A percentile compares a stretch with the other conserved stretches of the same genome.
Conservation (phyloP, 2,888 invertebrate species). For the Creontiades dilutus region DNA sequence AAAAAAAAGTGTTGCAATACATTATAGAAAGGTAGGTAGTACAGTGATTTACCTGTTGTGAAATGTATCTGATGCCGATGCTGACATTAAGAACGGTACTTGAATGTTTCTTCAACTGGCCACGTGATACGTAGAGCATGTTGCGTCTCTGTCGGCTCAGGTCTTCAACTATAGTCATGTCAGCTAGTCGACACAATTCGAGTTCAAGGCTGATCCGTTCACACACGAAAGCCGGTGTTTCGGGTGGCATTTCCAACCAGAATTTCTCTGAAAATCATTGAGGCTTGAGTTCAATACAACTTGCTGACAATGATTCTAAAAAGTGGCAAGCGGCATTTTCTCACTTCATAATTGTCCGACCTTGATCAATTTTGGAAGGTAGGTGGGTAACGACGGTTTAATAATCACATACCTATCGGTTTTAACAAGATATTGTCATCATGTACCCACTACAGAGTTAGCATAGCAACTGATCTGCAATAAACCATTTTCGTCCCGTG, state of each 20-base stretch:
- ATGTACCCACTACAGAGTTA: too few species aligned
- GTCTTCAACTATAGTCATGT: slow-evolving; percentile 92
- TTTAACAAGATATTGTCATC: too few species aligned
- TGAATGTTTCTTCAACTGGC: slow-evolving; percentile 93
- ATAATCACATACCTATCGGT: too few species aligned
- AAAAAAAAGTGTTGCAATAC: background rate
- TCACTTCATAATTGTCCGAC: too few species aligned
- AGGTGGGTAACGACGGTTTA: too few species aligned
- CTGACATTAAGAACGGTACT: slow-evolving; percentile 95
- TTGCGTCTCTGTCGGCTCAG: slow-evolving; percentile 86
- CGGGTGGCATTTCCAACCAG: slow-evolving; percentile 83
- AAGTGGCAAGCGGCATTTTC: too few species aligned
- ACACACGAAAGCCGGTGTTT: slow-evolving; percentile 94
- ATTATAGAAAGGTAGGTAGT: background rate
- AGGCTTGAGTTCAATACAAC: too few species aligned
- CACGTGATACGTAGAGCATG: slow-evolving; percentile 91
- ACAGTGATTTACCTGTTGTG: slow-evolving; percentile 86
- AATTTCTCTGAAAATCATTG: slow-evolving; percentile 78
- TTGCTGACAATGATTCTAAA: too few species aligned
- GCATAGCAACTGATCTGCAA: too few species aligned
- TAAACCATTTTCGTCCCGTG: too few species aligned
- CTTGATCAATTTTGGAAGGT: too few species aligned
- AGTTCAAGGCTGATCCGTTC: slow-evolving; percentile 94
- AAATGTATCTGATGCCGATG: slow-evolving; percentile 91
- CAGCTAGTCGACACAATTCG: slow-evolving; percentile 93